phyloP scores from a whole-genome alignment of 2,113 vertebrate genomes.

The Tympanuchus pallidicinctus region DNA sequence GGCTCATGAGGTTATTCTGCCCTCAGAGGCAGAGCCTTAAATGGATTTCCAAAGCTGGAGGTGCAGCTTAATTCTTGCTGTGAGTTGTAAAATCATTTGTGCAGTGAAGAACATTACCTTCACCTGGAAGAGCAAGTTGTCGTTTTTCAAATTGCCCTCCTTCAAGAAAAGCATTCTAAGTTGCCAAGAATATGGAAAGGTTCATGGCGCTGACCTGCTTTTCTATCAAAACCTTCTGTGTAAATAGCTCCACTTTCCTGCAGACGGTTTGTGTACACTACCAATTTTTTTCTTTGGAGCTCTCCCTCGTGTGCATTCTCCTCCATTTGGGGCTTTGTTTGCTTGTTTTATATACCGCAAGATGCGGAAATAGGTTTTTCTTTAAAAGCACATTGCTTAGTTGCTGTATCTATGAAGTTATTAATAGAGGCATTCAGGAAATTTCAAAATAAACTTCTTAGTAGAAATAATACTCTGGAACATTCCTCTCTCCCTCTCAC shows the following conservation, averaged over 20 bases:
- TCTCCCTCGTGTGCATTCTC: constrained; percentile 10
- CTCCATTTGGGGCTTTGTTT: not conserved
- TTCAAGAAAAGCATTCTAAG: constrained; percentile 31
- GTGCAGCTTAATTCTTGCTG: not conserved
- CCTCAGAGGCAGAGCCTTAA: not conserved
- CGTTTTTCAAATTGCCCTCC: constrained; percentile 37
- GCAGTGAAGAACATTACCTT: not conserved
- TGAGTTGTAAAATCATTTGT: constrained; percentile 24
- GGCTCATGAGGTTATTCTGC: not conserved
- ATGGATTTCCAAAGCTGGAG: constrained; percentile 16
- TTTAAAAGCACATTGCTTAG: not conserved
- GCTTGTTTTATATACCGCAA: not conserved
- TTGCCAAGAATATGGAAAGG: constrained; percentile 20
- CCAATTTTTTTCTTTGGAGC: not conserved
- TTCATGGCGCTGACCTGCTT: constrained; percentile 23
- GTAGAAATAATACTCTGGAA: constrained; percentile 1
- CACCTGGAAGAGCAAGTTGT: constrained; percentile 46
- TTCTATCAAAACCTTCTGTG: constrained; percentile 32
- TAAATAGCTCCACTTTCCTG: not conserved
- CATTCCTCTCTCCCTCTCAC: not conserved
- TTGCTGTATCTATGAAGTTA: not conserved
- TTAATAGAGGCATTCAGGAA: not conserved
- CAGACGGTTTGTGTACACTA: not conserved
- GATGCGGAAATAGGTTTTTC: constrained; percentile 32
- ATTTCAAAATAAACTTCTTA: not conserved